Conservation (phyloP, 2,888 invertebrate genomes). For the Lasioglossum malachurum region DNA sequence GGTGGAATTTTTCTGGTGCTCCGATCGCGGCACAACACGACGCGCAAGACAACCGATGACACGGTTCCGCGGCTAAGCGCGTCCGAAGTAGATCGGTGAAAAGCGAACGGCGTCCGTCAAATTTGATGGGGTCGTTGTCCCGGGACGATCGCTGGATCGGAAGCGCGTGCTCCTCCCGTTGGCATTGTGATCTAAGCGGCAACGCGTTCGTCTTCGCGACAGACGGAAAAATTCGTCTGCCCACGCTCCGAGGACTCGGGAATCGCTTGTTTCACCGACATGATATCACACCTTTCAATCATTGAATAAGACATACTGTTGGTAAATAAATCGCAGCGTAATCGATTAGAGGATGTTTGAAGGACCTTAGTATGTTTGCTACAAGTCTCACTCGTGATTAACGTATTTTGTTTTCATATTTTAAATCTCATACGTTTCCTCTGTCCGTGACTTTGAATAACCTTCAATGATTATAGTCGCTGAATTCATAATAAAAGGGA, state of each 20-base stretch:
- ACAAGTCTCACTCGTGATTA: no score
- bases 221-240: slow-evolving; percentile 49
- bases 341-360: no score
- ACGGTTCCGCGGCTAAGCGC: not conserved
- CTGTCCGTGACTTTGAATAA: no score
- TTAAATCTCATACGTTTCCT: no score
- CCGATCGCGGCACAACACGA: not conserved
- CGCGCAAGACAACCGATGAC: slow-evolving; percentile 8
- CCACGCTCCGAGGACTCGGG: slow-evolving; percentile 28
- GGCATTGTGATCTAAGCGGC: slow-evolving; percentile 36
- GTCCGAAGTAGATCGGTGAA: slow-evolving; percentile 16
- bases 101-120: slow-evolving; percentile 15
- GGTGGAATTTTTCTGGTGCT: not conserved
- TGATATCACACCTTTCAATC: no score
- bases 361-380: no score
- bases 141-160: slow-evolving; percentile 23
- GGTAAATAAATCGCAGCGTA: no score
- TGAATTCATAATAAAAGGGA: no score
- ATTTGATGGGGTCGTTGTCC: slow-evolving; percentile 49
- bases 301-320: no score
- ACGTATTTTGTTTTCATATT: no score
- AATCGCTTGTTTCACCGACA: not conserved
- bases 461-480: no score
- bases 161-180: slow-evolving; percentile 43
- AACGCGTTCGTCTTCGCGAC: slow-evolving; percentile 36